A percentile compares a stretch with the other conserved stretches of the same genome.
Conservation (phyloP, 2,113 vertebrate genomes). For the Sebastes schlegelii region DNA sequence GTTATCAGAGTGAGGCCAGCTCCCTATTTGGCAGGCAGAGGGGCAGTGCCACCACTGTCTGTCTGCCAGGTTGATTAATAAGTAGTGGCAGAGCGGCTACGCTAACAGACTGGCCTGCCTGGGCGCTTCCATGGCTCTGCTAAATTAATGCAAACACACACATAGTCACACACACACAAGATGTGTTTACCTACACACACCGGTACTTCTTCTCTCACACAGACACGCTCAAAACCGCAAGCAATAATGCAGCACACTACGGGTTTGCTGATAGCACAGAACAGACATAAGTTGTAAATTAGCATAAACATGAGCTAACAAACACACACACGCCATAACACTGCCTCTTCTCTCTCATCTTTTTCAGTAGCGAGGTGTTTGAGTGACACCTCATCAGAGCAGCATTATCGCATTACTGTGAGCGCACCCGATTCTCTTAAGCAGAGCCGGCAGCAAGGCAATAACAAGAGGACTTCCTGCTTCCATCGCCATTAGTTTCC, state of each 20-base stretch:
- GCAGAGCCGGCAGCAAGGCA: conserved; percentile 44
- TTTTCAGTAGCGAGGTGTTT: conserved; percentile 9
- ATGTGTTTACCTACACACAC: conserved; percentile 4
- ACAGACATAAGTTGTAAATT: conserved; percentile 28
- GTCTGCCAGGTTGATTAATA: conserved; percentile 78
- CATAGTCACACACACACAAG: not conserved
- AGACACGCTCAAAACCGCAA: not conserved
- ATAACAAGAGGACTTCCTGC: conserved; percentile 38
- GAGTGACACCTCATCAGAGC: conserved; percentile 62
- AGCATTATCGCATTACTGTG: conserved; percentile 41
- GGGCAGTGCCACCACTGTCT: conserved; percentile 67
- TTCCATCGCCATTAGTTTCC: conserved; percentile 34
- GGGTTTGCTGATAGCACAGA: conserved; percentile 44
- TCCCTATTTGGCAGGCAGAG: conserved; percentile 78
- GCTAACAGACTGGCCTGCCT: conserved; percentile 63
- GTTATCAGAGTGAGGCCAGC: conserved; percentile 76
- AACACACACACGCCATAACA: not conserved
- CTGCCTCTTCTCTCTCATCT: conserved; percentile 13
- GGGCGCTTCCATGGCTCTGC: conserved; percentile 45
- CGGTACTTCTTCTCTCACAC: not conserved
- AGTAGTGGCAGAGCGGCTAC: conserved; percentile 62
- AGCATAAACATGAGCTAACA: conserved; percentile 36
- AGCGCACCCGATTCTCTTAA: conserved; percentile 41
- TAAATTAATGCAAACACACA: conserved; percentile 57
- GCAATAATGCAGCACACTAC: conserved; percentile 30